Evolutionary conservation across 2,888 invertebrate genomes (phyloP), one percentile per base, ranked within the genome.

Genomic region (Syritta pipiens): DNA sequence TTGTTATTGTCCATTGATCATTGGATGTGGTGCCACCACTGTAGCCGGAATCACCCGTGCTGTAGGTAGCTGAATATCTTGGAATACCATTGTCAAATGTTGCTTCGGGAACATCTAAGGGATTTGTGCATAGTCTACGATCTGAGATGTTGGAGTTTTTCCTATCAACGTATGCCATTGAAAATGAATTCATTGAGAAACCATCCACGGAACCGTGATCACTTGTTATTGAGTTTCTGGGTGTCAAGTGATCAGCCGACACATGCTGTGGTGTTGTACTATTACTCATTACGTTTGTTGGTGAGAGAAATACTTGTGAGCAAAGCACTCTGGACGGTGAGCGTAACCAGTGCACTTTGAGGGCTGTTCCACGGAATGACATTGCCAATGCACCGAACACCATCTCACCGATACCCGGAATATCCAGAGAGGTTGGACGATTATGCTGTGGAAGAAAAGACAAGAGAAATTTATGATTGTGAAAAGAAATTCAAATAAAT

Each of bases 341-440:
- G 19, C 89, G 88, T 79, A 91, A 84, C 84, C 90, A 89, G 83
- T 91, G 91, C 2, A 91, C 95, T 91, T 97, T 97, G 81, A 96
- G 91, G n/a, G 95, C 94, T 30, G 95, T 93, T 60, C 95, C 96
- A 85, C 93, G 93, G 89, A 93, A 96, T 82, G 95, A 94, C 94
- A 97, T 94, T 1, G 96, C 95, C 53, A 96, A 94, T 1, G 96
- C 94, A 4, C 97, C 97, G 88, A 97, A 97, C 84, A 97, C 94
- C 95, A 97, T 96, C 91, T 97, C 97, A 83, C 96, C 95, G 86
- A 97, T 90, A 81, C 93, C 90, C 82, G 91, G 92, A 68, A 94
- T 92, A 86, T 96, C 96, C 82, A 89, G 84, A 83, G 92, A 89
- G 55, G 86, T 89, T 68, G 93, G 92, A 42, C 92, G 92, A 85